Percentiles rank a stretch among this genome's conserved stretches.
These are phyloP conservation scores for Cettia cetti DNA, from an alignment of 2,113 vertebrate species.

Conservation along the genomic window DNA sequence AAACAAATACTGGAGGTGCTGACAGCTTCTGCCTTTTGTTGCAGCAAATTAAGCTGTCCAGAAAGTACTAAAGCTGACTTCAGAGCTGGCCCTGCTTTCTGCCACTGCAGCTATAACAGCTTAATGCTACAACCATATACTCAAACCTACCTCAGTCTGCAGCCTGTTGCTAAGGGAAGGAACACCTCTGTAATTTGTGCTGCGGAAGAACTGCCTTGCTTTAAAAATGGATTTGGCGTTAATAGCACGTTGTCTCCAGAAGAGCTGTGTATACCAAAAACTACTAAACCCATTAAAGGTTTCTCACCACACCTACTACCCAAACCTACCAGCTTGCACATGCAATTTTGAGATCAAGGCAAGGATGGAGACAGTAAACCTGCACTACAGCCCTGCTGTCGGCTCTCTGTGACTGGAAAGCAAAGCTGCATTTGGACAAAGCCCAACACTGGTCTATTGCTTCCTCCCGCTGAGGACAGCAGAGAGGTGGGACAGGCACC, in stretches of 20 bases:
- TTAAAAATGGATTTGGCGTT: constrained; percentile 10
- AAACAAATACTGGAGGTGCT: not conserved
- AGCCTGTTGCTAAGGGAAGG: constrained; percentile 23
- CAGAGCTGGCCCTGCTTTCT: not conserved
- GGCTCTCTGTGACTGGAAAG: not conserved
- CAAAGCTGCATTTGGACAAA: not conserved
- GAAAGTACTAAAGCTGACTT: not conserved
- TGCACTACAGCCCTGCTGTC: not conserved
- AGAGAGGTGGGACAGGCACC: not conserved
- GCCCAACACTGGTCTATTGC: not conserved
- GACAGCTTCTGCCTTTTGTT: not conserved
- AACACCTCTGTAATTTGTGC: not conserved
- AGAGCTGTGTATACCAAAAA: not conserved
- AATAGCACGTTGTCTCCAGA: not conserved
- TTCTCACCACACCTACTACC: constrained; percentile 20
- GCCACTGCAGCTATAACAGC: not conserved
- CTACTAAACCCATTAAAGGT: not conserved
- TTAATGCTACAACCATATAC: not conserved
- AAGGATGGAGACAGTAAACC: not conserved
- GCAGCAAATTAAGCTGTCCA: not conserved
- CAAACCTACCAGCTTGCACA: not conserved
- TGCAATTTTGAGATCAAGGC: not conserved
- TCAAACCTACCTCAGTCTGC: not conserved
- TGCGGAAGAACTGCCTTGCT: not conserved
- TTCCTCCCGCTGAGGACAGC: fast-evolving